Base-by-base conservation (phyloP, 2,888 invertebrate genomes). In the Orchesella flavescens region DNA sequence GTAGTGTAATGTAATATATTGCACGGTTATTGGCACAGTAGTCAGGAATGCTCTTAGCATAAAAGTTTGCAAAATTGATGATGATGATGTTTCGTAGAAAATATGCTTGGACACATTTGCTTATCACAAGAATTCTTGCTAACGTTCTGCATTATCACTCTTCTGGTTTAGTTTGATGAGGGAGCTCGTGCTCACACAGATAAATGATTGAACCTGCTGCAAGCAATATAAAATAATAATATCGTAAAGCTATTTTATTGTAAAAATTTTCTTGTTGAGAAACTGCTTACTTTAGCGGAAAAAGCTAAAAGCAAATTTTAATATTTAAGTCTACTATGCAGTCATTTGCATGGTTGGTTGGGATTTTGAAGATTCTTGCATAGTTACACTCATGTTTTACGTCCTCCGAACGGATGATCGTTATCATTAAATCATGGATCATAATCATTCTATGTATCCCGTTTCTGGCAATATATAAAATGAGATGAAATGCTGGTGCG, bases 361-460 rank as follows among this genome's bases (percentile, higher is more conserved):
- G 2, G 2, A 10, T 1, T 55, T 59, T 21, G 17, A 59, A 19
- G 19, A 59, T 17, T 59, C 17, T 21, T 59, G 34, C 34, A 34
- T 34, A 34, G 2, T 21, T 59, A 59, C 59, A 21, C 3, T 59
- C 17, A 61, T 63, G 61, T 23, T 21, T 21, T 21, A 17, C 13
- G 57, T 59, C 72, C 34, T 57, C 15, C 59, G 7, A 74, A 74
- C 74, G 72, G 46, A 49, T 63, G 74, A 72, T 59, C 72, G 57
- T 72, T 72, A 72, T 72, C 72, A 72, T 59, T 72, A 59, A 72
- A 72, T 34, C 73, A 73, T 61, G 73, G 73, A 73, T 73, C 73
- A 61, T 73, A 73, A 73, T 73, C 73, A 72, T 57, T 55, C n/a
- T n/a, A n/a, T 72, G 73, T 17, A 57, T 34, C 7, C 75, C 65